A percentile compares a stretch with the other conserved stretches of the same genome.
These are phyloP conservation scores for Oostethus manadensis DNA, from an alignment of 2,113 vertebrate genomes.

Conservation along the genomic window DNA sequence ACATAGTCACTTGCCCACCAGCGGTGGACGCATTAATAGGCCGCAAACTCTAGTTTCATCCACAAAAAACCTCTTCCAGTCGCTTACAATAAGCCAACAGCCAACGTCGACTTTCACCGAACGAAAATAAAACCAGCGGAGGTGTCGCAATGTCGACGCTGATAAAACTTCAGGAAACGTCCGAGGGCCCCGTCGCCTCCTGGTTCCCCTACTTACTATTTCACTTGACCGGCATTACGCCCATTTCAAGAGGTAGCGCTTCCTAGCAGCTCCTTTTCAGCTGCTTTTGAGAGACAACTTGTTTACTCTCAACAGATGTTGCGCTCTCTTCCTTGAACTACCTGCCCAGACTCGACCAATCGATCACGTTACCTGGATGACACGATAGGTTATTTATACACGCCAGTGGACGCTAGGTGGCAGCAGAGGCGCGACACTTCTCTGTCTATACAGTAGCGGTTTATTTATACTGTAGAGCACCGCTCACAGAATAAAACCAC, in stretches of 20 bases:
- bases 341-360: constrained; percentile 65
- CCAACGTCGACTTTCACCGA: not conserved
- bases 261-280: not conserved
- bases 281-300: not conserved
- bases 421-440: constrained; percentile 10
- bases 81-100: constrained; percentile 10
- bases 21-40: constrained; percentile 26
- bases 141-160: constrained; percentile 7
- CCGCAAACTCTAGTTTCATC: not conserved
- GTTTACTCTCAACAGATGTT: constrained; percentile 37
- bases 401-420: constrained; percentile 43
- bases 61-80: not conserved
- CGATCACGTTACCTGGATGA: constrained; percentile 54
- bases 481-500: no score
- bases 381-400: not conserved
- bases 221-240: no score
- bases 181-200: not conserved
- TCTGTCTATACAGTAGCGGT: not conserved
- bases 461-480: no score
- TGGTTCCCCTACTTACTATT: no score
- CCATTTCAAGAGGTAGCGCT: not conserved
- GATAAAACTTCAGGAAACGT: constrained; percentile 31
- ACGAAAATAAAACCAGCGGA: not conserved
- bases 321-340: constrained; percentile 30
- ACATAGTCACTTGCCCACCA: constrained; percentile 71